Evolutionary conservation across 2,888 invertebrate species (phyloP).

Genomic region (Sarcophaga subvicina): DNA sequence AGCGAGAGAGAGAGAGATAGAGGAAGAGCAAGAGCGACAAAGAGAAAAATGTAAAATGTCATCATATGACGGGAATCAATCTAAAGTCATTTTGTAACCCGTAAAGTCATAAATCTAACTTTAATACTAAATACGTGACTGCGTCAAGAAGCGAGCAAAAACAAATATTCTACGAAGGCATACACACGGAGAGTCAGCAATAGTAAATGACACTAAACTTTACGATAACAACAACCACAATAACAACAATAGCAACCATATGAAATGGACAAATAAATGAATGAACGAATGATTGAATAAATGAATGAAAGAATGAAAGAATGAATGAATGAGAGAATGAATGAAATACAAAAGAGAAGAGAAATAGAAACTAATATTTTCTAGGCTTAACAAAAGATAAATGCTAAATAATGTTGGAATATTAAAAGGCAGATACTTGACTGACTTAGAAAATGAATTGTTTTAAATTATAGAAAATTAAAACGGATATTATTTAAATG

Average conservation of each 20-base stretch:
- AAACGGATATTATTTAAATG: neutral
- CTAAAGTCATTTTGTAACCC: slow-evolving; percentile 80
- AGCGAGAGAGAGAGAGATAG: neutral
- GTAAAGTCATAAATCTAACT: slow-evolving; percentile 81
- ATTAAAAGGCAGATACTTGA: neutral
- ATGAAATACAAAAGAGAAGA: neutral
- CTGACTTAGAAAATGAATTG: neutral
- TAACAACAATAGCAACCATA: neutral
- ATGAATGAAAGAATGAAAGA: neutral
- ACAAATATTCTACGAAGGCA: neutral
- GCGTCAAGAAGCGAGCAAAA: slow-evolving; percentile 71
- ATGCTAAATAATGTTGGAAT: slow-evolving; percentile 13
- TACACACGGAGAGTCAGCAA: neutral
- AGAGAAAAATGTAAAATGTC: slow-evolving; percentile 74
- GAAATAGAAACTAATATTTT: slow-evolving; percentile 9
- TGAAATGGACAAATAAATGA: neutral
- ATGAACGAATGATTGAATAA: neutral
- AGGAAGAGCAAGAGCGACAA: neutral
- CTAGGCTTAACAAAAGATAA: neutral
- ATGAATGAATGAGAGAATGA: neutral
- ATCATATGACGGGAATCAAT: slow-evolving; percentile 80
- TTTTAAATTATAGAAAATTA: neutral
- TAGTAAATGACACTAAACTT: neutral
- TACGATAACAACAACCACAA: neutral
- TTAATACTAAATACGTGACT: slow-evolving; percentile 80